Conservation (phyloP, 2,888 invertebrate genomes). For the Doris montereyensis region DNA sequence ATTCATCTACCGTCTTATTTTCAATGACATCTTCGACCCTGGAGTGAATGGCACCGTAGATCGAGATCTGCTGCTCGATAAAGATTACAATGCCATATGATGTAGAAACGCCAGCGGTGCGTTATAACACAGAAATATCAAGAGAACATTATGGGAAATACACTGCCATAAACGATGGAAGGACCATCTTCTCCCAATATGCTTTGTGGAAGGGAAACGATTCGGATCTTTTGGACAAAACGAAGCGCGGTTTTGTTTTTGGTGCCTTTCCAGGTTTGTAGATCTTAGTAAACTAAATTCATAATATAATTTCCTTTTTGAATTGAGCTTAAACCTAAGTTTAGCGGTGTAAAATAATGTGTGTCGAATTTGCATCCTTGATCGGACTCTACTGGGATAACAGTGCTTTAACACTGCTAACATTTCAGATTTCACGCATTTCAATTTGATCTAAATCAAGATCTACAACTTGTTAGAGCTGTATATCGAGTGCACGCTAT, state of each 20-base stretch:
- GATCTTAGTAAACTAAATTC: neutral
- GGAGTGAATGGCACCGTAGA: too few species aligned
- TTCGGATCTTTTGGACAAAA: neutral
- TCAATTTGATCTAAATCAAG: too few species aligned
- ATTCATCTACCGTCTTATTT: too few species aligned
- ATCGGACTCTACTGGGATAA: too few species aligned
- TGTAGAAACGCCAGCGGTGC: neutral
- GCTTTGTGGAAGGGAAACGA: neutral
- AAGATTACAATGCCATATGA: neutral
- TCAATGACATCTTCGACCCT: too few species aligned
- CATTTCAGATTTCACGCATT: neutral
- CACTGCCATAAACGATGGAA: neutral
- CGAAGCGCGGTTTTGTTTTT: neutral
- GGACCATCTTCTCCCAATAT: neutral
- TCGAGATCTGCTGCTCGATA: neutral
- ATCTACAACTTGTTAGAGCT: too few species aligned
- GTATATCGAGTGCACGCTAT: too few species aligned
- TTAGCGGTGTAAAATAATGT: too few species aligned
- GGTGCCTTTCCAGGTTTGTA: neutral
- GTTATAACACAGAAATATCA: slow-evolving; percentile 2
- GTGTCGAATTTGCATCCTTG: too few species aligned
- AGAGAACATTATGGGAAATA: slow-evolving; percentile 11
- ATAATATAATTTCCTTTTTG: too few species aligned
- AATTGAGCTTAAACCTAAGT: too few species aligned
- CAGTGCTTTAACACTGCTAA: neutral